Conservation (phyloP, 2,888 invertebrate genomes). For the Hirtodrosophila histrioides region DNA sequence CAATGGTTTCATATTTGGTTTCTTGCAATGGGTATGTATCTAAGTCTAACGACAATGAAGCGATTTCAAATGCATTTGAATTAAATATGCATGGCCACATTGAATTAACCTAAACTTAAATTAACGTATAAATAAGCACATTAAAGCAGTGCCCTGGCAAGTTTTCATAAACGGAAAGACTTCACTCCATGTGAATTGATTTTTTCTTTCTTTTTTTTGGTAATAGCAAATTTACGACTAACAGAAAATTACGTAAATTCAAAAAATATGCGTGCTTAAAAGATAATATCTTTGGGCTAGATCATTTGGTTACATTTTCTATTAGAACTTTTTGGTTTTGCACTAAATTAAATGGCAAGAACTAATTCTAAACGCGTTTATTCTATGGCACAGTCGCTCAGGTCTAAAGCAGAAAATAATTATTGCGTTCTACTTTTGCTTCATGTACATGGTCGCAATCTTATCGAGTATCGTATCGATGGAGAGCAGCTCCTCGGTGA, state of each 20-base stretch:
- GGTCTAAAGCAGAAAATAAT: slow-evolving; percentile 3
- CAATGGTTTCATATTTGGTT: slow-evolving; percentile 35
- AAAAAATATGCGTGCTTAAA: slow-evolving; percentile 37
- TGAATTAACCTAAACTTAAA: slow-evolving; percentile 25
- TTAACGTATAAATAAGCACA: slow-evolving; percentile 19
- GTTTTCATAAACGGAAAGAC: slow-evolving; percentile 36
- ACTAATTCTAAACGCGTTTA: slow-evolving; percentile 52
- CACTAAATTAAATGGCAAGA: slow-evolving; percentile 72
- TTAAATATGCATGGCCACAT: slow-evolving; percentile 63
- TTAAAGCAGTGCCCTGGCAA: slow-evolving; percentile 62
- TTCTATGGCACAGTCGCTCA: slow-evolving; percentile 61
- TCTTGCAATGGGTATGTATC: slow-evolving; percentile 12
- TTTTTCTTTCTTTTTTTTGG: slow-evolving; percentile 35
- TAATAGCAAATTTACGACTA: slow-evolving; percentile 38
- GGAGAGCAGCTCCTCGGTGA: slow-evolving; percentile 89
- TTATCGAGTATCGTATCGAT: slow-evolving; percentile 91
- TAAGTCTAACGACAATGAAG: slow-evolving; percentile 19
- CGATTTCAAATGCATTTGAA: slow-evolving; percentile 50
- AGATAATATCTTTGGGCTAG: slow-evolving; percentile 63
- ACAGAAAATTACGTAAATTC: slow-evolving; percentile 33
- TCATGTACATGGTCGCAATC: slow-evolving; percentile 82
- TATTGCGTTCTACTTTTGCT: slow-evolving; percentile 70
- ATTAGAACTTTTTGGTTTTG: slow-evolving; percentile 33
- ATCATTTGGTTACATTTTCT: slow-evolving; percentile 63
- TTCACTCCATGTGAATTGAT: slow-evolving; percentile 18